phyloP scores from a whole-genome alignment of 2,113 vertebrate species.

The Chloropsis cyanopogon region DNA sequence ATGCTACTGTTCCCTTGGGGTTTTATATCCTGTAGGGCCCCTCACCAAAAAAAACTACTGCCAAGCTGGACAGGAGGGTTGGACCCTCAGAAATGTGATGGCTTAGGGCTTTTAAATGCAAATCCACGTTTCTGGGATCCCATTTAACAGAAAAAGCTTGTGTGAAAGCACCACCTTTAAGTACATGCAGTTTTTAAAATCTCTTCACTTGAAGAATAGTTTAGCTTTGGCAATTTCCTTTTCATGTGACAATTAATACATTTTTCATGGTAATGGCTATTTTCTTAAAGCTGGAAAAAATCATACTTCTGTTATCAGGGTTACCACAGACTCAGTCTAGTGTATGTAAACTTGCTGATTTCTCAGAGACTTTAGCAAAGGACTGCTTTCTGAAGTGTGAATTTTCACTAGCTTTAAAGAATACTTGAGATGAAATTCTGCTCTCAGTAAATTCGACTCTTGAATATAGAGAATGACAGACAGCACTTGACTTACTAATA shows the following conservation, averaged over 20 bases:
- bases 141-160: neutral
- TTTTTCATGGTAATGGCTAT: neutral
- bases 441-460: neutral
- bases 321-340: neutral
- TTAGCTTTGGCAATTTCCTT: neutral
- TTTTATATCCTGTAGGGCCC: neutral
- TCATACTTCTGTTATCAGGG: neutral
- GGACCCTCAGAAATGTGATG: neutral
- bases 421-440: neutral
- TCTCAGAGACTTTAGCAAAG: neutral
- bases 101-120: slow-evolving; percentile 24
- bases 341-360: neutral
- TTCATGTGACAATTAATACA: neutral
- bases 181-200: neutral
- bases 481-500: neutral
- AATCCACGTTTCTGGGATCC: neutral
- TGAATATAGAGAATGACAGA: neutral
- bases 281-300: neutral
- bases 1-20: neutral
- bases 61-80: neutral
- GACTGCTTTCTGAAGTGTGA: neutral
- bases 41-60: neutral
- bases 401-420: neutral
- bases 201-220: neutral
- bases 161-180: neutral